Base-by-base conservation (phyloP, 2,113 vertebrate species). In the Pluvianellus socialis region DNA sequence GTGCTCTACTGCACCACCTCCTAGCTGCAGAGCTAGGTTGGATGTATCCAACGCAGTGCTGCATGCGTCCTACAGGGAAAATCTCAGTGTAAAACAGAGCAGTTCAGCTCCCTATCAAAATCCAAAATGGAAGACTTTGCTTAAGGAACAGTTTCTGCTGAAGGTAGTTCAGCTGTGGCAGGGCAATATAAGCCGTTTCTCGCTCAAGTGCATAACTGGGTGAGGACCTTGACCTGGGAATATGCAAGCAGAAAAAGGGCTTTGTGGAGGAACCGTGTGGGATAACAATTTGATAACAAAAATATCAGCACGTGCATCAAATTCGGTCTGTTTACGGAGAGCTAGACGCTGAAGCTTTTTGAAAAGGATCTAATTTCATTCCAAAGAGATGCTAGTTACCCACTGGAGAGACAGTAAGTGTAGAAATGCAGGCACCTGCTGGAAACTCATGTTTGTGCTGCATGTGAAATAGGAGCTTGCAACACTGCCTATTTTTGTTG, bases 191-290 rank as follows among this genome's bases (percentile, higher is more conserved):
- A 79, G 15, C 6, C 32, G 17, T 88, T 75, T 50, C 40, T 86
- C 66, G 18, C 45, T 72, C 26, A 30, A 66, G 19, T 33, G 7
- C 2, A 7, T 68, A 50, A 42, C 21, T 14, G 58, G 21, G 6
- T 4, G 27, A 87, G 38, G 61, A 50, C n/a, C 22, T 75, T 65
- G 49, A 49, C 40, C 21, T 4, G 1, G 35, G 16, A 91, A 84
- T 65, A 50, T 0, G 0, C 5, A 42, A 38, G 4, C 6, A 56
- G 44, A 94, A 56, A 65, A 70, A 45, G 5, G 21, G 1, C 14
- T 91, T 59, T 44, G 13, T 63, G 89, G 72, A 58, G 33, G 24
- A 82, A 11, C 32, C 1, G 1, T 5, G 6, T 70, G 45, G 30
- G 24, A 38, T 66, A 76, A 33, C 12, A 59, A 35, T 23, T 24